Conservation (phyloP, 2,797 vertebrate genomes). For the Diglossa cyanea region DNA sequence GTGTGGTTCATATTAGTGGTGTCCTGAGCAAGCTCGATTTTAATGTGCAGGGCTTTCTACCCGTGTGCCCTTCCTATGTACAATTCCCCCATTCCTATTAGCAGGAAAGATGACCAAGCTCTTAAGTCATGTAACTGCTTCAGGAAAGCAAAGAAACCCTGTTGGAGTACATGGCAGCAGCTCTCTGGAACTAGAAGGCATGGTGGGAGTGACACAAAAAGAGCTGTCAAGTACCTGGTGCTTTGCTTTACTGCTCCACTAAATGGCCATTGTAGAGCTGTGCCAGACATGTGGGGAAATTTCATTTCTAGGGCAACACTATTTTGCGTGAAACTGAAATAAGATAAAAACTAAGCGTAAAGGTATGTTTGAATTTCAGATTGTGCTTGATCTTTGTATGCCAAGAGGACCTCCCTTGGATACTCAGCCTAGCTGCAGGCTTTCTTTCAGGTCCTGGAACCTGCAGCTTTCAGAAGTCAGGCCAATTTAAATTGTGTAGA, state of each 20-base stretch:
- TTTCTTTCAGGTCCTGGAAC: slow-evolving; percentile 53
- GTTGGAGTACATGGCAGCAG: slow-evolving; percentile 30
- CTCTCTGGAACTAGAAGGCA: slow-evolving; percentile 40
- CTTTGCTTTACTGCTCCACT: slow-evolving; percentile 45
- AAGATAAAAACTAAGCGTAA: slow-evolving; percentile 51
- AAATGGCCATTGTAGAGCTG: slow-evolving; percentile 48
- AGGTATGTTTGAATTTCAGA: slow-evolving; percentile 52
- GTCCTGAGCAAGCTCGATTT: slow-evolving; percentile 6
- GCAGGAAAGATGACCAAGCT: slow-evolving; percentile 29
- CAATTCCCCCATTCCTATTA: background rate
- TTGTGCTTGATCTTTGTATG: slow-evolving; percentile 56
- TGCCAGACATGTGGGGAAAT: background rate
- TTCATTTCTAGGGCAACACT: slow-evolving; percentile 66
- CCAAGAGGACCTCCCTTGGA: slow-evolving; percentile 53
- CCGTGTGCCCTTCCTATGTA: background rate
- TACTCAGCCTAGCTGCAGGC: slow-evolving; percentile 42
- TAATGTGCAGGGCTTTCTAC: background rate
- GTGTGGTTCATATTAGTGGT: background rate
- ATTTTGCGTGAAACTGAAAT: slow-evolving; percentile 54
- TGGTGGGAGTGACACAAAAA: slow-evolving; percentile 46
- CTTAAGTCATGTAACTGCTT: slow-evolving; percentile 41
- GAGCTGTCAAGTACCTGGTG: slow-evolving; percentile 49
- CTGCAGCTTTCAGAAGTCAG: slow-evolving; percentile 53
- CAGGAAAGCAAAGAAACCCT: slow-evolving; percentile 40
- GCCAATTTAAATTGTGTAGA: slow-evolving; percentile 61